Base-by-base conservation (phyloP, 2,113 vertebrate species). In the Empidonax traillii region DNA sequence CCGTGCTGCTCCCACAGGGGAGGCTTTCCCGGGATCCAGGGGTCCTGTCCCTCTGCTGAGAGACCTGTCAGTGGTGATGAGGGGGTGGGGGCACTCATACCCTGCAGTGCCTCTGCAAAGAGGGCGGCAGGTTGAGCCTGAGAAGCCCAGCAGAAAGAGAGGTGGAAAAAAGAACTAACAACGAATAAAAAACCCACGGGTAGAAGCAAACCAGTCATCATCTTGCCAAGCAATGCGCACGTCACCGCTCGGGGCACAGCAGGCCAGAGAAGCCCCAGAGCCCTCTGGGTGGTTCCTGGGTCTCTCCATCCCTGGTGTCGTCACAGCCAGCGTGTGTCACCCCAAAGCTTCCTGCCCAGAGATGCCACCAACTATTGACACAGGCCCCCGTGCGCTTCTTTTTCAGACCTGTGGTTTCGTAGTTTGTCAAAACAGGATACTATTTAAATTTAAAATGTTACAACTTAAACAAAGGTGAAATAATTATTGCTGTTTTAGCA, bases 371-470 rank as follows among this genome's bases (percentile, higher is more conserved):
- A 83, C 84, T 92, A 97, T 61, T 86, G 94, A 98, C 97, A 97
- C 68, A 75, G 91, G 96, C 97, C 95, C 95, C 85, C 14, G 1
- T 35, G 96, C 84, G 66, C 85, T 93, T 95, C 95, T 96, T 93
- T 95, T 94, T 87, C 97, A 95, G 97, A 98, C 97, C 95, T 98
- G 98, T 97, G 98, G 98, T 98, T 98, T 98, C 97, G 96, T 93
- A 97, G 97, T 98, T 98, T 98, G 98, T 99, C 99, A 99, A 98
- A 99, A 98, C 98, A 99, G 98, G 98, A 99, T 98, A 97, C 97
- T 97, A 97, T 97, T 98, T 98, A 97, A 96, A 97, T 98, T 92
- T 69, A 87, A 96, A 98, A 97, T 85, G 96, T 83, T 96, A 94
- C 13, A 33, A 97, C 95, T 96, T 92, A 96, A 97, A 94, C 77